A percentile compares a stretch with the other conserved stretches of the same genome.
Conservation (phyloP, 2,113 vertebrate species). For the Hippolais icterina region DNA sequence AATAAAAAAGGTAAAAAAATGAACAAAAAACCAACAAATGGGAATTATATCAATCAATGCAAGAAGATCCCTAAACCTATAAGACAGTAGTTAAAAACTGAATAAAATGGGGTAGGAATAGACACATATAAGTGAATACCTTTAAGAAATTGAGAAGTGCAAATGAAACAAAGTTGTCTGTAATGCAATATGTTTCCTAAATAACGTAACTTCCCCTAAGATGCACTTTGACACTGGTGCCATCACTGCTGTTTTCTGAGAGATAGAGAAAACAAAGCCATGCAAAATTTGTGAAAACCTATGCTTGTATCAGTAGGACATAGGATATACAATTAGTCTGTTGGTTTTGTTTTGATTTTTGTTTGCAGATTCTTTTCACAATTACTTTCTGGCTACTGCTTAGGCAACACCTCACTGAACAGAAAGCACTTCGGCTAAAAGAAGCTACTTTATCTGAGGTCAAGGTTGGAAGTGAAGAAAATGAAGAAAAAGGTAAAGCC, state of each 20-base stretch:
- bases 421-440: conserved; percentile 79
- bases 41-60: background rate
- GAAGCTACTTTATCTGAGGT: conserved; percentile 85
- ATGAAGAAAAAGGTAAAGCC: conserved; percentile 83
- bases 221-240: background rate
- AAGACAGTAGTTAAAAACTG: background rate
- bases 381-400: conserved; percentile 97
- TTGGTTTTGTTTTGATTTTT: conserved; percentile 48
- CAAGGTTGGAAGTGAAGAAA: conserved; percentile 82
- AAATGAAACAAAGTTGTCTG: background rate
- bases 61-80: background rate
- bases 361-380: conserved; percentile 87
- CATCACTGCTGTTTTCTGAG: background rate
- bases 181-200: background rate
- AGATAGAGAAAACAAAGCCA: background rate
- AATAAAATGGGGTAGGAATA: background rate
- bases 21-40: background rate
- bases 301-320: background rate
- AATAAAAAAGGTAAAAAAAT: background rate
- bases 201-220: background rate
- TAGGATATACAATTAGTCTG: conserved; percentile 32
- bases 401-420: conserved; percentile 92
- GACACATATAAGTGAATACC: background rate
- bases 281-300: background rate
- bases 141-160: background rate